Evolutionary conservation across 2,888 invertebrate species (phyloP).

Genomic region (Acleris literana): DNA sequence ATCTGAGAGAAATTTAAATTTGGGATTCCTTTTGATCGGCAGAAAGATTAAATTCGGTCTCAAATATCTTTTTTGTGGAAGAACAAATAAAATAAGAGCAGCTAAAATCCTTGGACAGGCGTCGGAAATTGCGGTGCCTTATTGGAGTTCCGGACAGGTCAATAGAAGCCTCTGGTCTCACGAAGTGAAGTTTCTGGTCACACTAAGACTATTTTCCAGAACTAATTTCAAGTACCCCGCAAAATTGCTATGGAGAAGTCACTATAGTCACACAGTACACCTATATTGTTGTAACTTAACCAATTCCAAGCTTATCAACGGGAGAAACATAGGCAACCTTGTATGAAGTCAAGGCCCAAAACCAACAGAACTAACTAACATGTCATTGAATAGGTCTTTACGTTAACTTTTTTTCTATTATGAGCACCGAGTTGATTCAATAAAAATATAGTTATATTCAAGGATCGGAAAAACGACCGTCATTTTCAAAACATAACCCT

Average conservation of each 20-base stretch:
- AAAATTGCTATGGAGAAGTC: not conserved
- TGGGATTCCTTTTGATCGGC: slow-evolving; percentile 36
- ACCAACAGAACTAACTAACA: no score
- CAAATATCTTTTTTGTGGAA: slow-evolving; percentile 48
- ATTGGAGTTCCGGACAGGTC: slow-evolving; percentile 64
- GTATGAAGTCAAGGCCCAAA: no score
- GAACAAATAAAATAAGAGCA: slow-evolving; percentile 62
- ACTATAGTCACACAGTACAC: no score
- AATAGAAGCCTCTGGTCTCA: slow-evolving; percentile 64
- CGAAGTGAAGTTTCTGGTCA: slow-evolving; percentile 50
- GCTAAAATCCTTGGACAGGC: slow-evolving; percentile 58
- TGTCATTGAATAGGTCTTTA: no score
- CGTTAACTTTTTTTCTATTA: no score
- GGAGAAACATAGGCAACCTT: no score
- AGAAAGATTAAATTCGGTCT: slow-evolving; percentile 27
- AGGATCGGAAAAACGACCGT: no score
- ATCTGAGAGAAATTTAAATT: slow-evolving; percentile 40
- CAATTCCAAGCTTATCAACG: no score
- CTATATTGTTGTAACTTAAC: no score
- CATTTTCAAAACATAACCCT: no score
- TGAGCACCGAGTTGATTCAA: no score
- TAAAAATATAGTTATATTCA: no score
- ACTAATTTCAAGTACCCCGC: not conserved
- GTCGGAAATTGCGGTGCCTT: slow-evolving; percentile 78
- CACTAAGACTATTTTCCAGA: not conserved